Percentiles rank a stretch among this genome's conserved stretches.
phyloP scores from a whole-genome alignment of 2,113 vertebrate genomes.

The Calypte anna region DNA sequence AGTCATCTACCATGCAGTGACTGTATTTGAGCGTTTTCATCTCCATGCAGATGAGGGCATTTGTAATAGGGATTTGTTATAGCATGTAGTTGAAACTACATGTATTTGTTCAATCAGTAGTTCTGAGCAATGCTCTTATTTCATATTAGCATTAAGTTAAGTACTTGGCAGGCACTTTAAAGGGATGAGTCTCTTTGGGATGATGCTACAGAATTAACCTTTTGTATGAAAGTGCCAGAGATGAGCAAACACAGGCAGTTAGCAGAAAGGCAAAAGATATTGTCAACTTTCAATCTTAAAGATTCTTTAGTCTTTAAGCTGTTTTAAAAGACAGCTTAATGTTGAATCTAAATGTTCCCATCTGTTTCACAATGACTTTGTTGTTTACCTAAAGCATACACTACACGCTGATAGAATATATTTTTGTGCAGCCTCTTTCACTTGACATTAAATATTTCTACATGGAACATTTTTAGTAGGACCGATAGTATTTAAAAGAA shows the following conservation, averaged over 20 bases:
- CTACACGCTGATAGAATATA: background rate
- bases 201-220: background rate
- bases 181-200: background rate
- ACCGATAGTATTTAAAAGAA: background rate
- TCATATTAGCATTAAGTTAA: background rate
- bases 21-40: conserved; percentile 1
- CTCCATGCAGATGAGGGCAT: background rate
- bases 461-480: background rate
- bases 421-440: conserved; percentile 24
- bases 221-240: background rate
- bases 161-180: background rate
- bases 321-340: background rate
- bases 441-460: background rate
- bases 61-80: background rate
- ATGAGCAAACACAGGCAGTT: background rate
- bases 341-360: background rate
- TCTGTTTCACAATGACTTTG: background rate
- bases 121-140: conserved; percentile 4
- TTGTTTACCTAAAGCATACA: background rate
- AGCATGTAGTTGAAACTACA: background rate
- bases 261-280: background rate
- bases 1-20: background rate
- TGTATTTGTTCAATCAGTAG: background rate
- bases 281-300: background rate
- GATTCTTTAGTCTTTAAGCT: background rate